These are phyloP conservation scores for Andrena fulva DNA, from an alignment of 2,888 invertebrate species.

Conservation along the genomic window DNA sequence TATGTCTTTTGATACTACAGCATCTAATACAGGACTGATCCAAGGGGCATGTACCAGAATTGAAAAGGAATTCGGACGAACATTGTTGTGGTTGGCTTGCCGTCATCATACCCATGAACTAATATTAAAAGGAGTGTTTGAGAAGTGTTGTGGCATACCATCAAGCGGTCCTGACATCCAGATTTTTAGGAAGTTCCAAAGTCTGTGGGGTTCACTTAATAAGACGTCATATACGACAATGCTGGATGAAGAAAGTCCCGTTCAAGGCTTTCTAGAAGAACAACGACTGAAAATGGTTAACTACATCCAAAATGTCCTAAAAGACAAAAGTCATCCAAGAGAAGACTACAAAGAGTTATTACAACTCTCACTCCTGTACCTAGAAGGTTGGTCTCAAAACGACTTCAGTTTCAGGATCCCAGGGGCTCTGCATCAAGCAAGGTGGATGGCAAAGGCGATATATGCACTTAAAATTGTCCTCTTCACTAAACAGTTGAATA, in stretches of 20 bases:
- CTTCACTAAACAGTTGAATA: slow-evolving; percentile 3
- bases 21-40: slow-evolving; percentile 3
- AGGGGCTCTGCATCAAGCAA: slow-evolving; percentile 3
- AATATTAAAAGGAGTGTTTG: background rate
- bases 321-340: background rate
- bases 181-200: slow-evolving; percentile 1
- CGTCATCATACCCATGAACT: slow-evolving; percentile 3
- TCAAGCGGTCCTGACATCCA: slow-evolving; percentile 3
- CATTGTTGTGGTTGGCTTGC: slow-evolving; percentile 3
- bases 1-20: slow-evolving; percentile 3
- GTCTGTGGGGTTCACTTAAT: background rate
- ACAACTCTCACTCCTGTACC: slow-evolving; percentile 3
- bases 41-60: slow-evolving; percentile 3
- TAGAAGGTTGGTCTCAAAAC: slow-evolving; percentile 1
- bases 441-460: slow-evolving; percentile 3
- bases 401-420: slow-evolving; percentile 3
- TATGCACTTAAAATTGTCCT: slow-evolving; percentile 3
- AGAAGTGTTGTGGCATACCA: background rate
- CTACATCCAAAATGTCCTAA: slow-evolving; percentile 3
- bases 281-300: slow-evolving; percentile 1
- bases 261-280: slow-evolving; percentile 1
- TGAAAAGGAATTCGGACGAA: slow-evolving; percentile 3
- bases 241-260: slow-evolving; percentile 3
- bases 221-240: slow-evolving; percentile 1
- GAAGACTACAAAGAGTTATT: slow-evolving; percentile 1